Base-by-base conservation (phyloP, 92 coral and sea anemone genomes). In the Zoanthus sansibaricus region DNA sequence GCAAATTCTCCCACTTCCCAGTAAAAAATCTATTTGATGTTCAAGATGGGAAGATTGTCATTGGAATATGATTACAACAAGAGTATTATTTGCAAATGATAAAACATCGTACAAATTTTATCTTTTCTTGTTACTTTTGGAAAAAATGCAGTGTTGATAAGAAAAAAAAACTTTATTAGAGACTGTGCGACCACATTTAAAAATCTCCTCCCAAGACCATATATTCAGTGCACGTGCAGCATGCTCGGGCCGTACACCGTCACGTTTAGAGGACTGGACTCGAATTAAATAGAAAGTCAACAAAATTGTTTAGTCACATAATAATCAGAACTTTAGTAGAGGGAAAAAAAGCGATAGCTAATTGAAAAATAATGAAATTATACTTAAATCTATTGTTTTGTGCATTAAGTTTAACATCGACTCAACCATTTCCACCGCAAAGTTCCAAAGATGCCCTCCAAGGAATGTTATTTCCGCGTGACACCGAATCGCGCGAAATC, bases 401-500 rank as follows among this genome's bases (percentile, higher is more conserved):
- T 3, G 20, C 66, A 18, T 13, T 59, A 14, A 44, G 25, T 42
- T 14, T 80, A 20, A 72, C 46, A 56, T 46, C 73, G 45, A 42
- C 85, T 13, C 85, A 80, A 10, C 59, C 74, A 46, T 80, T 80
- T 25, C 85, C 75, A 45, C 74, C 75, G 61, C 21, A 10, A 30
- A 21, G 74, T 46, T 52, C 44, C 61, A 66, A 47, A 5, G 47
- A 83, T 58, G 68, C 72, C 5, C 69, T 83, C 31, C 92, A 89
- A 68, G 99, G 99, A 17, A 95, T 97, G 98, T 84, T 97, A 52
- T 92, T 58, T 77, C 94, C 97, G 3, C 92, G 96, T 55, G 99
- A 97, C 44, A 93, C 99, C 16, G 98, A 95, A 80, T 93, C 95
- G 56, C 94, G 99, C 14, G 95, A 97, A 87, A 92, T 97, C 72